A percentile compares a stretch with the other conserved stretches of the same genome.
Evolutionary conservation across 2,113 vertebrate species (phyloP).

Genomic region (Mohoua ochrocephala): DNA sequence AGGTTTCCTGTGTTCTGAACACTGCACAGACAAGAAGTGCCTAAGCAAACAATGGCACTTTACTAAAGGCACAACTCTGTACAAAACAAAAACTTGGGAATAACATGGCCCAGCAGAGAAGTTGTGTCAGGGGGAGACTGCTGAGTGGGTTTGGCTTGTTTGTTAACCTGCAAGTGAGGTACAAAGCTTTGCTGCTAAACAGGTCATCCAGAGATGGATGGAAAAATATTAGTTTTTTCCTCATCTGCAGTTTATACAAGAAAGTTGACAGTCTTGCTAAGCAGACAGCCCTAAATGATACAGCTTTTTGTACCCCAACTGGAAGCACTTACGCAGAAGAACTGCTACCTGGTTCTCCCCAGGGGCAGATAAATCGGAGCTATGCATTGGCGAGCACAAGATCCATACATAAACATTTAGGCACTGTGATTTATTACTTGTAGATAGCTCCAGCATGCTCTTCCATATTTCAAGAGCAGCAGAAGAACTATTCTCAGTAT

Average conservation of each 20-base stretch:
- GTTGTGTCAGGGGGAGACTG: background rate
- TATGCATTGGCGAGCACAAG: background rate
- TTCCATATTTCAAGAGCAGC: background rate
- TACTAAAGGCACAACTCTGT: background rate
- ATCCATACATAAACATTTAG: background rate
- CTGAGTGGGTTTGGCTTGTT: background rate
- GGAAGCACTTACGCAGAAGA: background rate
- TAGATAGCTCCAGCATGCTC: background rate
- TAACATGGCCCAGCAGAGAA: background rate
- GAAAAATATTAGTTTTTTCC: background rate
- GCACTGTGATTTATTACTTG: background rate
- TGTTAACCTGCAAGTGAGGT: background rate
- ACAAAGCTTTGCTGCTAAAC: background rate
- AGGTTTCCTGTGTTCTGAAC: conserved; percentile 15
- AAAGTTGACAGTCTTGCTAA: background rate
- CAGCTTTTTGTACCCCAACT: background rate
- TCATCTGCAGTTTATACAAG: background rate
- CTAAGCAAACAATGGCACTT: background rate
- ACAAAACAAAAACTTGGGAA: background rate
- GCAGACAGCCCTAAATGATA: background rate
- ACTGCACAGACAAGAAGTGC: background rate
- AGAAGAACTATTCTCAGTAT: background rate
- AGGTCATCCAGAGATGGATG: background rate
- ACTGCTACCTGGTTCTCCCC: background rate
- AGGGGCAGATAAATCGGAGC: background rate